Base-by-base conservation (phyloP, 1,140 invertebrate species). In the Drosophila paulistorum region DNA sequence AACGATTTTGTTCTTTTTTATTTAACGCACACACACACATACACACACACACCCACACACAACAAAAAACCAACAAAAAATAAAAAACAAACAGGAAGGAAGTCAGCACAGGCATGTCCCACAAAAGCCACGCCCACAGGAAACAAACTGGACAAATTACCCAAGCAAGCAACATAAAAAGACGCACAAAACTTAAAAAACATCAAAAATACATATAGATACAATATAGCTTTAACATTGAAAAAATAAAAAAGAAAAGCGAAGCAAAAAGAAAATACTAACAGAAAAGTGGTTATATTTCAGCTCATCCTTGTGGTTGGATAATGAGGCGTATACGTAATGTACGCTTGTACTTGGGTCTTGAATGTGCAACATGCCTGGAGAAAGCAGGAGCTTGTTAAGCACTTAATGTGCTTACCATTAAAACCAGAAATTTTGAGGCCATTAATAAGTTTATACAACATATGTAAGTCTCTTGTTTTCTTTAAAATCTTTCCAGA, bases 121-220 rank as follows among this genome's bases (percentile, higher is more conserved):
- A 66, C 37, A 51, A 23, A 30, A 63, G 63, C 61, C 57, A 71
- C 62, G 73, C 69, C 75, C 59, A 51, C 76, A 68, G 83, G 83
- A 86, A 87, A 64, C 79, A 59, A 58, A 72, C 75, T 76, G 69
- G 76, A 86, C 83, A 86, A 86, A 86, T 86, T 86, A 77, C 41
- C 65, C 64, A 59, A 14, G 7, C n/a, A 64, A 66, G 33, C 41
- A 63, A 54, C 42, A 71, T 55, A 57, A 71, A 68, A 64, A 51
- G 5, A 41, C 55, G 48, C 63, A 74, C 41, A 61, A 73, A 72
- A 79, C 65, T 79, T 64, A 68, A 65, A 73, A 71, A 45, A 14
- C 13, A 10, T 5, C 9, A 45, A 45, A 42, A 51, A 51, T 10
- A 51, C 45, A 51, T 11, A 51, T 10, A 23, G 6, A 10, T 51